These are phyloP conservation scores for Parambassis ranga DNA, from an alignment of 2,797 vertebrate genomes.

Conservation along the genomic window DNA sequence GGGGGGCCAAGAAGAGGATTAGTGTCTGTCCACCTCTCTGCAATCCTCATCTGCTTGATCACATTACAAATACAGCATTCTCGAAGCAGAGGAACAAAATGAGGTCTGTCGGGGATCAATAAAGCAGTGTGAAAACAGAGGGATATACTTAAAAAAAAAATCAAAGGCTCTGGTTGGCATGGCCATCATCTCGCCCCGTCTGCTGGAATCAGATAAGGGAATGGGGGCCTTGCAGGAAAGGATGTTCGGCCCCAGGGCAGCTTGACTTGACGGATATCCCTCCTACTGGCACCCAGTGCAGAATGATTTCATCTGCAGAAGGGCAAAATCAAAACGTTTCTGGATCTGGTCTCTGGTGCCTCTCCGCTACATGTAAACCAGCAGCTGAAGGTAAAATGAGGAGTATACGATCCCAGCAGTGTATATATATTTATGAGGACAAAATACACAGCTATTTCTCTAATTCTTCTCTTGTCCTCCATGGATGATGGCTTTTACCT, in stretches of 20 bases:
- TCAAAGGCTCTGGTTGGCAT: slow-evolving; percentile 69
- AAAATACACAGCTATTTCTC: slow-evolving; percentile 40
- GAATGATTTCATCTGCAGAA: slow-evolving; percentile 64
- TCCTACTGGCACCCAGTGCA: slow-evolving; percentile 49
- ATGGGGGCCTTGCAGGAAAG: slow-evolving; percentile 56
- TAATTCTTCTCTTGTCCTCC: slow-evolving; percentile 47
- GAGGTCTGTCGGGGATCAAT: slow-evolving; percentile 68
- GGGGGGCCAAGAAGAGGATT: slow-evolving; percentile 40
- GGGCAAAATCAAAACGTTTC: slow-evolving; percentile 44
- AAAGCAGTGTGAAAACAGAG: slow-evolving; percentile 61
- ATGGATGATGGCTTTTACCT: slow-evolving; percentile 53
- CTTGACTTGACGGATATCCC: slow-evolving; percentile 62
- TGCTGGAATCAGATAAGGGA: slow-evolving; percentile 78
- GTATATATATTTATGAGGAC: slow-evolving; percentile 17
- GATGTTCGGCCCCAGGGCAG: slow-evolving; percentile 64
- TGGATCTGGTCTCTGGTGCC: slow-evolving; percentile 40
- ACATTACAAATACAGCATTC: slow-evolving; percentile 61
- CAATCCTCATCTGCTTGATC: slow-evolving; percentile 58
- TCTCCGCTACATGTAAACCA: slow-evolving; percentile 45
- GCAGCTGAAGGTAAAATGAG: slow-evolving; percentile 30
- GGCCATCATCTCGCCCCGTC: slow-evolving; percentile 62
- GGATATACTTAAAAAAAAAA: slow-evolving; percentile 61
- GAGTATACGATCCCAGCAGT: slow-evolving; percentile 36
- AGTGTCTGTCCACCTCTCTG: slow-evolving; percentile 43
- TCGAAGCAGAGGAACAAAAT: slow-evolving; percentile 64